phyloP scores from a whole-genome alignment of 2,888 invertebrate genomes.

The Cordilura impudica region DNA sequence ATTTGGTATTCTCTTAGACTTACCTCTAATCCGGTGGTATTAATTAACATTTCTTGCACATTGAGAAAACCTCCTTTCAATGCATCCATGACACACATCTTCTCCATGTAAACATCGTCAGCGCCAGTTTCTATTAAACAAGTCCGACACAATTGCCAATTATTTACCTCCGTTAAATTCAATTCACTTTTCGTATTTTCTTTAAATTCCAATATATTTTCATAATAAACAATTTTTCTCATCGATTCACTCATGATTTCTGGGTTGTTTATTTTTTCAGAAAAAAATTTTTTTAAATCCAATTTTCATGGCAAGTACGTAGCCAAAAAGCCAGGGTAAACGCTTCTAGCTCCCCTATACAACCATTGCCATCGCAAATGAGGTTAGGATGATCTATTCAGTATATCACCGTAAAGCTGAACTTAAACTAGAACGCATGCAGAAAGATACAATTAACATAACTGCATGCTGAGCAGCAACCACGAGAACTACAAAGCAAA shows the following conservation, averaged over 20 bases:
- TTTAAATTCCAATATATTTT: slow-evolving; percentile 64
- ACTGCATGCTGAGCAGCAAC: too few species aligned
- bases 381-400: too few species aligned
- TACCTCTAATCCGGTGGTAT: slow-evolving; percentile 45
- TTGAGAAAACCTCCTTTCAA: slow-evolving; percentile 47
- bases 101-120: slow-evolving; percentile 26
- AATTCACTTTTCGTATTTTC: slow-evolving; percentile 46
- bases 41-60: slow-evolving; percentile 52
- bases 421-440: too few species aligned
- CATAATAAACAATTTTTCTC: slow-evolving; percentile 63
- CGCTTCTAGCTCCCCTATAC: too few species aligned
- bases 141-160: slow-evolving; percentile 61
- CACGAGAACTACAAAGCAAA: too few species aligned
- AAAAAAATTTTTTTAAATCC: too few species aligned
- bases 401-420: too few species aligned
- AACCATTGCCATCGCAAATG: too few species aligned
- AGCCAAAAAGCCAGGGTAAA: too few species aligned
- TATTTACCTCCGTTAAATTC: slow-evolving; percentile 50
- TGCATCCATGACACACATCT: slow-evolving; percentile 53
- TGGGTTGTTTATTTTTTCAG: neutral
- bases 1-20: neutral
- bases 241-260: slow-evolving; percentile 52
- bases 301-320: too few species aligned
- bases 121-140: slow-evolving; percentile 45
- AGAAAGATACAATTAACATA: too few species aligned